Evolutionary conservation across 2,113 vertebrate genomes (phyloP).

Genomic region (Balaenoptera acutorostrata): DNA sequence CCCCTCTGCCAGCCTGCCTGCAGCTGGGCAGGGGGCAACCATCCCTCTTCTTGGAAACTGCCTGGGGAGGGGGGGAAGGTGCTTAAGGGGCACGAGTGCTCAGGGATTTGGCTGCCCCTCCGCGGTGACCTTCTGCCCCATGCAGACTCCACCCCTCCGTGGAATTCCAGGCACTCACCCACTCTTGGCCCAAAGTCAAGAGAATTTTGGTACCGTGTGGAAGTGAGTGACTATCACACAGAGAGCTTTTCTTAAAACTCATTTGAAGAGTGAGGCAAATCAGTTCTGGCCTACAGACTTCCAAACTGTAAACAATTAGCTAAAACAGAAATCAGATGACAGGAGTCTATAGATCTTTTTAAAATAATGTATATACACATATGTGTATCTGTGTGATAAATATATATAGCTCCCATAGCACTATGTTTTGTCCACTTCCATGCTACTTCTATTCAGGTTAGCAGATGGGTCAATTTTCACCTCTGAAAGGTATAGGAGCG

Average conservation of each 20-base stretch:
- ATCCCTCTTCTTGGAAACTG: not conserved
- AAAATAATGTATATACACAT: not conserved
- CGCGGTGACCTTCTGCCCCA: not conserved
- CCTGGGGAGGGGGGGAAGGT: not conserved
- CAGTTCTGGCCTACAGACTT: not conserved
- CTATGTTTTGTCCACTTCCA: not conserved
- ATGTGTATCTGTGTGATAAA: not conserved
- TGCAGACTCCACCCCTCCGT: not conserved
- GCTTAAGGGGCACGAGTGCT: not conserved
- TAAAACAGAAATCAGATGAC: not conserved
- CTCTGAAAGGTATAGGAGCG: not conserved
- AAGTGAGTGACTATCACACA: not conserved
- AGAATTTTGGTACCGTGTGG: not conserved
- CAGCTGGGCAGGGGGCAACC: not conserved
- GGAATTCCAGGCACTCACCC: not conserved
- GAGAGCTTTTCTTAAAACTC: not conserved
- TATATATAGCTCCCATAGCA: accelerated
- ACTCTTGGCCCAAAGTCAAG: not conserved
- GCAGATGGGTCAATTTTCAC: not conserved
- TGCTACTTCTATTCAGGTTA: not conserved
- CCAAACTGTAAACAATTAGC: not conserved
- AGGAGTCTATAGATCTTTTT: not conserved
- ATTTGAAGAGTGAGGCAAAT: not conserved
- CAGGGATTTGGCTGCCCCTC: not conserved
- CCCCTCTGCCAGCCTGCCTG: not conserved